These are phyloP conservation scores for Emydocephalus ijimae DNA, from an alignment of 2,113 vertebrate genomes.

Conservation along the genomic window DNA sequence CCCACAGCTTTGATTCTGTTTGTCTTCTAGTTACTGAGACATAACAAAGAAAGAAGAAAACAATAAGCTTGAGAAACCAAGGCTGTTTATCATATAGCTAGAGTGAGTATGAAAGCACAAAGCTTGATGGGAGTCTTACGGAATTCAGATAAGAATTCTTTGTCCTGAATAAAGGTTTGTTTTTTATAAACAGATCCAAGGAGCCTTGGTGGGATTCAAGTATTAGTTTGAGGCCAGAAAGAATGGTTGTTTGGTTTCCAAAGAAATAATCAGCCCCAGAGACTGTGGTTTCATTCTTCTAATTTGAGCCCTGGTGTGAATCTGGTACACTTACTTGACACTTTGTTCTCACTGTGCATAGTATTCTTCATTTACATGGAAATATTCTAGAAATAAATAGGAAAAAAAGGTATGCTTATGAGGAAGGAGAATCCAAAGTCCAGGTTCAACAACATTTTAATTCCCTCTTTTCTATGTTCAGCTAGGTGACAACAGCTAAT, in stretches of 20 bases:
- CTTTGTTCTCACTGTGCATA: too few species aligned
- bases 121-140: constrained; percentile 1
- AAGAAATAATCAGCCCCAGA: background rate
- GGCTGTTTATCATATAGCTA: constrained; percentile 26
- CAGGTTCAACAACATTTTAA: background rate
- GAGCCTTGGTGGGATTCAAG: background rate
- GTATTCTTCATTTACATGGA: background rate
- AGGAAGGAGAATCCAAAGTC: background rate
- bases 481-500: background rate
- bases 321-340: background rate
- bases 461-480: background rate
- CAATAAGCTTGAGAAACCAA: constrained; percentile 1
- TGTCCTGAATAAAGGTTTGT: background rate
- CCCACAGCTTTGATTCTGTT: constrained; percentile 45
- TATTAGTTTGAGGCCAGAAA: background rate
- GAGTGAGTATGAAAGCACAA: constrained; percentile 21
- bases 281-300: background rate
- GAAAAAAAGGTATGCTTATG: background rate
- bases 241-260: background rate
- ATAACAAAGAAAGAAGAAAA: constrained; percentile 52
- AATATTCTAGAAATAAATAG: background rate
- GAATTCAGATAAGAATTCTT: constrained; percentile 6
- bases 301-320: background rate
- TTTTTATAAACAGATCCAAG: background rate
- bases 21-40: constrained; percentile 46